These are phyloP conservation scores for Ophion ventricosus DNA, from an alignment of 2,888 invertebrate species.

Conservation along the genomic window DNA sequence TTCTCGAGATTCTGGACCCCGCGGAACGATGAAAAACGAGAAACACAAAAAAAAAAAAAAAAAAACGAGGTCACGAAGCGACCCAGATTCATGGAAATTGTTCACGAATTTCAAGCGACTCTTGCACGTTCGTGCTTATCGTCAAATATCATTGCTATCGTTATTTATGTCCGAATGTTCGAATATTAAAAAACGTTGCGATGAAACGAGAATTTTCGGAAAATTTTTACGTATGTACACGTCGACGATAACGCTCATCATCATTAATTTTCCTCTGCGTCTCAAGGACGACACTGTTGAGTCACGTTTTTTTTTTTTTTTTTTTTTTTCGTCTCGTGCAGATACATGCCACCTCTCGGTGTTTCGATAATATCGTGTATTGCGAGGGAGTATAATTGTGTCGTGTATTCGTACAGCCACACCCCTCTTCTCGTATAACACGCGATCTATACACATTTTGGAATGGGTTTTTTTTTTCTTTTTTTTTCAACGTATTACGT, in stretches of 20 bases:
- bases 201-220: background rate
- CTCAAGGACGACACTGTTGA: slow-evolving; percentile 49
- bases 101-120: slow-evolving; percentile 7
- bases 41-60: slow-evolving; percentile 31
- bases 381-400: background rate
- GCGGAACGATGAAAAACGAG: background rate
- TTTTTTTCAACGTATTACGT: slow-evolving; percentile 34
- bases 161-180: background rate
- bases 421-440: slow-evolving; percentile 64
- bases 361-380: slow-evolving; percentile 40
- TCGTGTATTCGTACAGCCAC: slow-evolving; percentile 49
- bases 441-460: slow-evolving; percentile 50
- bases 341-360: background rate
- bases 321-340: slow-evolving; percentile 12
- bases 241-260: slow-evolving; percentile 6
- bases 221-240: background rate
- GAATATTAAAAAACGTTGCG: background rate
- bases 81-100: slow-evolving; percentile 49
- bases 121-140: too few relatives aligned
- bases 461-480: too few relatives aligned
- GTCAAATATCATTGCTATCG: background rate
- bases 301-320: slow-evolving; percentile 50
- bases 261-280: slow-evolving; percentile 43
- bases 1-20: background rate
- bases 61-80: slow-evolving; percentile 49